Percentiles rank a stretch among this genome's conserved stretches.
Conservation (phyloP, 2,888 invertebrate genomes). For the Chrysolina oricalcia region DNA sequence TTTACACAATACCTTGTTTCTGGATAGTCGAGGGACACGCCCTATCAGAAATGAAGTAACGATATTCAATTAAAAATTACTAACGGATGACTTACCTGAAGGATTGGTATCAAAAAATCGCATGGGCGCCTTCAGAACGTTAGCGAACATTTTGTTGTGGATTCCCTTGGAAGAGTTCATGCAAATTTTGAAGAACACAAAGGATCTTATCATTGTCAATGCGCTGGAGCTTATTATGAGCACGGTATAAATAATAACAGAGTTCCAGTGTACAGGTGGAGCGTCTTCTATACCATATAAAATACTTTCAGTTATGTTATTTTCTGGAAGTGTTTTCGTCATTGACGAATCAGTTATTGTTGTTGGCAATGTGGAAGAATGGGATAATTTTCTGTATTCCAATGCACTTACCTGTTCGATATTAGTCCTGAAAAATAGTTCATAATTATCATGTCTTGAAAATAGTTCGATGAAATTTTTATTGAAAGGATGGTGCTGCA, state of each 20-base stretch:
- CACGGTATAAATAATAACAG: conserved; percentile 76
- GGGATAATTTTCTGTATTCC: neutral
- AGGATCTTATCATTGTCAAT: conserved; percentile 78
- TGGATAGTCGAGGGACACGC: too few species aligned
- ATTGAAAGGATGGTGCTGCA: too few species aligned
- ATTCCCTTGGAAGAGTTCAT: conserved; percentile 83
- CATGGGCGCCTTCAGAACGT: conserved; percentile 84
- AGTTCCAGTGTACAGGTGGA: conserved; percentile 44
- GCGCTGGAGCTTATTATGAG: conserved; percentile 77
- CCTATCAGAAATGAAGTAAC: too few species aligned
- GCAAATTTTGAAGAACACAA: conserved; percentile 82
- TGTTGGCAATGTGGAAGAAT: neutral
- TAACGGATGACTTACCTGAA: conserved; percentile 78
- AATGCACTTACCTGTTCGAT: neutral
- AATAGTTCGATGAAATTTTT: too few species aligned
- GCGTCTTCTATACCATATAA: neutral
- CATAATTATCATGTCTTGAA: neutral
- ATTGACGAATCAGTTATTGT: neutral
- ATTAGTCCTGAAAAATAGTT: conserved; percentile 25
- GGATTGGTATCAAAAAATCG: conserved; percentile 90
- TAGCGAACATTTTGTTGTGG: conserved; percentile 86
- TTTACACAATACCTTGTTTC: too few species aligned
- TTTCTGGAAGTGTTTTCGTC: neutral
- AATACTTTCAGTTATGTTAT: neutral
- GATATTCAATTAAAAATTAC: too few species aligned